Evolutionary conservation across 1,140 invertebrate species (phyloP).

Genomic region (Aphis craccivora): DNA sequence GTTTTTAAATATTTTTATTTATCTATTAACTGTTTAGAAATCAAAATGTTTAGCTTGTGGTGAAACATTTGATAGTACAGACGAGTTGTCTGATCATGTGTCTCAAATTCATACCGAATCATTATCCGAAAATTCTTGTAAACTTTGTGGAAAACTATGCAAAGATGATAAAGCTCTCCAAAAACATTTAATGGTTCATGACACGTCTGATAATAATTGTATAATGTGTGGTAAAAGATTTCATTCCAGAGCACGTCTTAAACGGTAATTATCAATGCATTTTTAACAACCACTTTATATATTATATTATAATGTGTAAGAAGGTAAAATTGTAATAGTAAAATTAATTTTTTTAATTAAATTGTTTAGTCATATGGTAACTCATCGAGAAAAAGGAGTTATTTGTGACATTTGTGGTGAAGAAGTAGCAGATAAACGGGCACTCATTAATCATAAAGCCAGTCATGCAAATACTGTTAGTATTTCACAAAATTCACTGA

Average conservation of each 20-base stretch:
- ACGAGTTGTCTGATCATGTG: conserved; percentile 69
- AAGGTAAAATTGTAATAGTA: neutral
- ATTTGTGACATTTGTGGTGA: conserved; percentile 75
- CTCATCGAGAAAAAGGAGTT: conserved; percentile 60
- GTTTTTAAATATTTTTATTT: neutral
- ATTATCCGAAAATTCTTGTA: conserved; percentile 70
- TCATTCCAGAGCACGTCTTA: conserved; percentile 72
- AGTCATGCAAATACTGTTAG: conserved; percentile 59
- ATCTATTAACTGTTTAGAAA: conserved; percentile 58
- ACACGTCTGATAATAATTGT: conserved; percentile 70
- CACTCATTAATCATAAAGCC: conserved; percentile 73
- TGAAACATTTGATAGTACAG: conserved; percentile 69
- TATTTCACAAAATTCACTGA: conserved; percentile 71
- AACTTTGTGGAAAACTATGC: conserved; percentile 71
- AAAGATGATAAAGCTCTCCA: conserved; percentile 73
- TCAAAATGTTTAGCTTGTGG: conserved; percentile 72
- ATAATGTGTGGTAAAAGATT: conserved; percentile 75
- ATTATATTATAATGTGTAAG: neutral
- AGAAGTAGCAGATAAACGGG: conserved; percentile 74
- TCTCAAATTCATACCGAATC: conserved; percentile 67
- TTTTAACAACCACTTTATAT: neutral
- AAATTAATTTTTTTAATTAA: neutral
- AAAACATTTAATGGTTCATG: conserved; percentile 74
- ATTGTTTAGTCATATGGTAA: conserved; percentile 61
- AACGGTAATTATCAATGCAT: conserved; percentile 63